A percentile compares a stretch with the other conserved stretches of the same genome.
Conservation (phyloP, 2,888 invertebrate genomes). For the Scelioninae gen. 1 region DNA sequence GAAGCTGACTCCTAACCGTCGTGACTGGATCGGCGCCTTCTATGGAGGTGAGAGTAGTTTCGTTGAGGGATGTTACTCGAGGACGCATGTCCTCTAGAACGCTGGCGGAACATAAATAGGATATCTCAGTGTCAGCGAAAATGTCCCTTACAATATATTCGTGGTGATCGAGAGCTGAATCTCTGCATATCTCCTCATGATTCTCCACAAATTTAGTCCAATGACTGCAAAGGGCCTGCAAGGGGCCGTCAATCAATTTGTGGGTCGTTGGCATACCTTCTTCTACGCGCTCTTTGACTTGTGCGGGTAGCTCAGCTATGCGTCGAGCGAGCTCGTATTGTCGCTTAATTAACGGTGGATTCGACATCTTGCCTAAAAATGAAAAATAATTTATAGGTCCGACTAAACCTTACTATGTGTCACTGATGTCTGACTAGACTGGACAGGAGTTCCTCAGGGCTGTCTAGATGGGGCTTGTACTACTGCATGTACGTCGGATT, state of each 20-base stretch:
- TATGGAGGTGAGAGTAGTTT: too few species aligned
- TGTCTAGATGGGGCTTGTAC: constrained; percentile 1
- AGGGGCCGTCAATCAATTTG: constrained; percentile 5
- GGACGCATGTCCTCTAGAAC: not conserved
- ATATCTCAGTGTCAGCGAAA: not conserved
- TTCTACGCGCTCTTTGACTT: not conserved
- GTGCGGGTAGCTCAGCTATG: not conserved
- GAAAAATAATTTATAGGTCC: not conserved
- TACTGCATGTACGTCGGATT: not conserved
- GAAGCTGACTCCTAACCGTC: not conserved
- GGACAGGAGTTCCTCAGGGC: not conserved
- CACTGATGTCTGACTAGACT: constrained; percentile 11
- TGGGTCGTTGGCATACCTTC: not conserved
- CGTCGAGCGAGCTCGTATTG: not conserved
- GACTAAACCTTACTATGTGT: not conserved
- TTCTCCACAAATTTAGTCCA: not conserved
- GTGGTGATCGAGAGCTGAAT: not conserved
- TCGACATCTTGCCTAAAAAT: not conserved
- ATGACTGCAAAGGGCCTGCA: not conserved
- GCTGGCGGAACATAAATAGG: not conserved
- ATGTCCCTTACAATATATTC: not conserved
- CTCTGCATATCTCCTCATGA: not conserved
- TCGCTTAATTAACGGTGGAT: not conserved
- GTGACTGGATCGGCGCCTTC: not conserved
- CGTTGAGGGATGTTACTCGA: not conserved